Base-by-base conservation (phyloP, 2,113 vertebrate species). In the Oncorhynchus tshawytscha region DNA sequence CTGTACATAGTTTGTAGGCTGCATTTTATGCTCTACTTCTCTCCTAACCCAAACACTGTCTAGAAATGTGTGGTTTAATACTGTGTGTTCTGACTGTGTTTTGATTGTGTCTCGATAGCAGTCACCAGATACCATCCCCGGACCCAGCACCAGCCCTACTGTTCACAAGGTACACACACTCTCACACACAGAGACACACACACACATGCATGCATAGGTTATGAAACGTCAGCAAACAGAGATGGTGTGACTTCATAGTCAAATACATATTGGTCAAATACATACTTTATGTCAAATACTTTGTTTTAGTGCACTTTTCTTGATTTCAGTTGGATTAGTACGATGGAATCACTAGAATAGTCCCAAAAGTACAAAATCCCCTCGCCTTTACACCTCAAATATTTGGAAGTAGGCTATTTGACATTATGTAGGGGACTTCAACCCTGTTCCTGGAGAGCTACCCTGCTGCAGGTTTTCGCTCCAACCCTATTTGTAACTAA, bases 41-140 rank as follows among this genome's bases (percentile, higher is more conserved):
- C 68, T 70, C 20, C 39, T 22, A 70, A 70, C 68, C 68, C 68
- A 70, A 70, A 49, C 68, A 70, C 13, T 27, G 65, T 67, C 65
- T 67, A n/a, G 2, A 39, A 48, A 31, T 34, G 68, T 70, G 39
- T 48, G 68, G 39, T 25, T 49, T 82, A 85, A 84, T 82, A 85
- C 78, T 84, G 81, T 78, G 48, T 83, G 72, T 75, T 80, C 83
- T 91, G 78, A 89, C 22, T n/a, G 73, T n/a, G 70, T 88, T 89
- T 39, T 78, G 34, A 0, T 72, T 82, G 70, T 81, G 73, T 89
- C 86, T 91, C 51, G 80, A 89, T 89, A 94, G 93, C 93, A 94
- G 87, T 93, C 92, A 88, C 92, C 93, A 84, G 93, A 94, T 83
- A 92, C 93, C 31, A 91, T 93, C 71, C 91, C 93, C 1, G 92